phyloP scores from a whole-genome alignment of 92 coral and sea anemone genomes.

The Epizoanthus stellaris region DNA sequence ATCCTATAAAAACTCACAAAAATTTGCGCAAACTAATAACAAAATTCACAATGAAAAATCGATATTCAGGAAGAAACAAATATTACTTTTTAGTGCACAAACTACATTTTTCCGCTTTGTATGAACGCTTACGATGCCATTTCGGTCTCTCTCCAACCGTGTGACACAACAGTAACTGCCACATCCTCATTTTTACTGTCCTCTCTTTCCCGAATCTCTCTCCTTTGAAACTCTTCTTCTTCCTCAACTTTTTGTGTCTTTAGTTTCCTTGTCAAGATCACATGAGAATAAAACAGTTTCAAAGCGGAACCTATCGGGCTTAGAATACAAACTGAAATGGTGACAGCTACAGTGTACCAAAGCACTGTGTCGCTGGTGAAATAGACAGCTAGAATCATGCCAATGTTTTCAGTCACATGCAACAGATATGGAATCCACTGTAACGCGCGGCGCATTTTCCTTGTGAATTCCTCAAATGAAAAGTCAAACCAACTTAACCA shows the following conservation, averaged over 20 bases:
- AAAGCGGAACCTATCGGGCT: slow-evolving; percentile 10
- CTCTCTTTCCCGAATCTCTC: slow-evolving; percentile 24
- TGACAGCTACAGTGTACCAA: slow-evolving; percentile 48
- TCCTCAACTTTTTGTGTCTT: slow-evolving; percentile 9
- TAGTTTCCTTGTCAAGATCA: neutral
- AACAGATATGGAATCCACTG: slow-evolving; percentile 41
- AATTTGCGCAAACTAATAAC: no score
- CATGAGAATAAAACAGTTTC: slow-evolving; percentile 7
- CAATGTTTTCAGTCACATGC: slow-evolving; percentile 36
- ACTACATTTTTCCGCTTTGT: no score
- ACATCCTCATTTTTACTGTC: neutral
- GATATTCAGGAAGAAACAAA: no score
- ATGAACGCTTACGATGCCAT: no score
- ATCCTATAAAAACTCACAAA: no score
- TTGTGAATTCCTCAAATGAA: slow-evolving; percentile 40
- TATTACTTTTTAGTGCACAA: no score
- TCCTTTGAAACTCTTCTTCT: slow-evolving; percentile 12
- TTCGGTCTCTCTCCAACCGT: no score
- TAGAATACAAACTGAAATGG: slow-evolving; percentile 22
- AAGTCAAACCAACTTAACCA: slow-evolving; percentile 55
- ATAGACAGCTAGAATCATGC: slow-evolving; percentile 50
- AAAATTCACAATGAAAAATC: no score
- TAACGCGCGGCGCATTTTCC: slow-evolving; percentile 29
- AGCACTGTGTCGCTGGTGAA: slow-evolving; percentile 18
- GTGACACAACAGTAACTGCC: no score